Conservation (phyloP, 2,797 vertebrate species). For the Rhinatrema bivittatum region DNA sequence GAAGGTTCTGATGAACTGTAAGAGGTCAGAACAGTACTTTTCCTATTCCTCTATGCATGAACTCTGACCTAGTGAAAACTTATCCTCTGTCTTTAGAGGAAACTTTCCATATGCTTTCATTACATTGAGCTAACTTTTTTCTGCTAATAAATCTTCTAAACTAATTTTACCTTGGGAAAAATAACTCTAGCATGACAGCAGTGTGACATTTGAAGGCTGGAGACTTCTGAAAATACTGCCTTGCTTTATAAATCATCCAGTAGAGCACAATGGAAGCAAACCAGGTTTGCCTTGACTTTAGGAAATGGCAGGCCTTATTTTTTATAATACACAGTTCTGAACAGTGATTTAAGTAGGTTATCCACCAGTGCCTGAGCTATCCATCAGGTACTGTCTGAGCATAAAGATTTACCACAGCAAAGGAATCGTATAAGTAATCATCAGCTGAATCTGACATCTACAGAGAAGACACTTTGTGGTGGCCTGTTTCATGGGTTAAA, state of each 20-base stretch:
- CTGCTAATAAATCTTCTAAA: no score
- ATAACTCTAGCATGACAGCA: no score
- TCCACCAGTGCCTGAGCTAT: background rate
- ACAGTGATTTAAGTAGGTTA: background rate
- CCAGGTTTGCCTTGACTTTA: conserved; percentile 9
- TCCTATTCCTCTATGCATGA: no score
- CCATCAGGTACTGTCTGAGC: background rate
- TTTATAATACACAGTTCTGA: conserved; percentile 5
- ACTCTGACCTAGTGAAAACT: no score
- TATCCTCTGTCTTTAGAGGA: no score
- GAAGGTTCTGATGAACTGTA: no score
- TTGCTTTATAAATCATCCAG: conserved; percentile 10
- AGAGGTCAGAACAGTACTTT: no score
- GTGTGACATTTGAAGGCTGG: no score
- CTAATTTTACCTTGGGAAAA: background rate
- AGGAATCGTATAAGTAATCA: background rate
- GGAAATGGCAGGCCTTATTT: conserved; percentile 8
- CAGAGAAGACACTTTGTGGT: background rate
- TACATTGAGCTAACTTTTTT: no score
- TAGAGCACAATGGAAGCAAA: conserved; percentile 4
- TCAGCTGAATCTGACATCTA: background rate
- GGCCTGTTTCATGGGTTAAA: no score
- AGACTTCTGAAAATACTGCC: no score
- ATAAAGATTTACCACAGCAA: background rate
- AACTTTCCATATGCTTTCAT: no score